Evolutionary conservation across 2,888 invertebrate genomes (phyloP).

Genomic region (Hypercompe scribonia): DNA sequence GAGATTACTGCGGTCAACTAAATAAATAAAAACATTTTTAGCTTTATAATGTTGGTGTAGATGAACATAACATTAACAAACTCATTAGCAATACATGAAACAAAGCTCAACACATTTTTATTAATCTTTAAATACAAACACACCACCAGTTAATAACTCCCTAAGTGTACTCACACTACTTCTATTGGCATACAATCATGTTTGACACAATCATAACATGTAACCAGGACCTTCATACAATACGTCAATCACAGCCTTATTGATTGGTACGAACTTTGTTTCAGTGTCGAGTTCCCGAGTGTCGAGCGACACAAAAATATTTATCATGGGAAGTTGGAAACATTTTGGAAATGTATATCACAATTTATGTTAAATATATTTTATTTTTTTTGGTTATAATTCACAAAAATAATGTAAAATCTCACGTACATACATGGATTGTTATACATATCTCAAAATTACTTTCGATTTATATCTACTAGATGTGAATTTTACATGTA

Average conservation of each 20-base stretch:
- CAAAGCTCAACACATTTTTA: neutral
- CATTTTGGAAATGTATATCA: too few species aligned
- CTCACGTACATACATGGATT: too few species aligned
- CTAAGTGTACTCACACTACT: constrained; percentile 13
- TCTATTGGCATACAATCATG: constrained; percentile 12
- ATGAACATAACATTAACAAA: neutral
- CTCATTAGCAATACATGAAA: neutral
- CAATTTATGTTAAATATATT: too few species aligned
- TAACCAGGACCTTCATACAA: constrained; percentile 10
- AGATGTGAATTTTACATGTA: too few species aligned
- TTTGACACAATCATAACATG: constrained; percentile 20
- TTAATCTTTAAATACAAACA: neutral
- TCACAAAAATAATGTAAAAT: too few species aligned
- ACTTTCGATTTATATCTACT: too few species aligned
- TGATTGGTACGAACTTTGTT: constrained; percentile 14
- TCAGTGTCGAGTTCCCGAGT: neutral
- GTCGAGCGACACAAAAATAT: neutral
- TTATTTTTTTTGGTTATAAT: too few species aligned
- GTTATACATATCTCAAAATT: too few species aligned
- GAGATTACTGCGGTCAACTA: too few species aligned
- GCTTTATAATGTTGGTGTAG: too few species aligned
- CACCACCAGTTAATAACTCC: neutral
- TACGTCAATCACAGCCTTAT: constrained; percentile 12
- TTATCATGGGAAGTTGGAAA: neutral
- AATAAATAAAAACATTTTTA: too few species aligned